Base-by-base conservation (phyloP, 2,888 invertebrate species). In the Mesorhabditis sp. region DNA sequence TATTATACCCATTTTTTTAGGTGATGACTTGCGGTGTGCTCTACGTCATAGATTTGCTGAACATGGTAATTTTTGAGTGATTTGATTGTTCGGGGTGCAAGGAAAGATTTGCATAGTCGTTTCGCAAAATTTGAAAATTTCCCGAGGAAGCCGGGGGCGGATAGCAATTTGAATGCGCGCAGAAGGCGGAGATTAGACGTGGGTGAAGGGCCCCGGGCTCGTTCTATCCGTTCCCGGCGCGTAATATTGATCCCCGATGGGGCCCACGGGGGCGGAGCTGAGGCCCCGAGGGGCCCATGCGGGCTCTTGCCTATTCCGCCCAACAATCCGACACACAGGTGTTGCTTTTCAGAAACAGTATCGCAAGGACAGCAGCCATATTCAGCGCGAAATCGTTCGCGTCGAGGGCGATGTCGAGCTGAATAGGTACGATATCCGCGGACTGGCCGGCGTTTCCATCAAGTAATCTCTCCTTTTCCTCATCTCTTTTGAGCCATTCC, bases 1-100 rank as follows among this genome's bases (percentile, higher is more conserved):
- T 28, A 28, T 28, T 50, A 50, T 13, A 10, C 58, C 7, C 44
- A 41, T 41, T 45, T 4, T 43, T 69, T 43, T 45, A 70, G 70
- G 15, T 73, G 7, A 66, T 61, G 0, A 74, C 75, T 41, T 74
- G 74, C 61, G 76, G 78, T 4, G 65, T 63, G 4, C 28, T 68
- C 4, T 78, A 77, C 67, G 50, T 77, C 15, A 70, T 77, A 44
- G 74, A 77, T 61, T 75, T 76, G 61, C 5, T 45, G 5, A n/a
- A 67, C 10, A 73, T 75, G 74, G 63, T 62, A 5, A 74, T 76
- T 65, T 72, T 67, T 63, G 67, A 67, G 43, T 50, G 58, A 50
- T 10, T 50, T 28, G 28, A 28, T 28, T 28, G 28, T 28, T 28
- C 28, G 28, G 28, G 28, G 28, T 28, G 28, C 28, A 28, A 28